These are phyloP conservation scores for Proales similis DNA, from an alignment of 1,140 invertebrate species.

Conservation along the genomic window DNA sequence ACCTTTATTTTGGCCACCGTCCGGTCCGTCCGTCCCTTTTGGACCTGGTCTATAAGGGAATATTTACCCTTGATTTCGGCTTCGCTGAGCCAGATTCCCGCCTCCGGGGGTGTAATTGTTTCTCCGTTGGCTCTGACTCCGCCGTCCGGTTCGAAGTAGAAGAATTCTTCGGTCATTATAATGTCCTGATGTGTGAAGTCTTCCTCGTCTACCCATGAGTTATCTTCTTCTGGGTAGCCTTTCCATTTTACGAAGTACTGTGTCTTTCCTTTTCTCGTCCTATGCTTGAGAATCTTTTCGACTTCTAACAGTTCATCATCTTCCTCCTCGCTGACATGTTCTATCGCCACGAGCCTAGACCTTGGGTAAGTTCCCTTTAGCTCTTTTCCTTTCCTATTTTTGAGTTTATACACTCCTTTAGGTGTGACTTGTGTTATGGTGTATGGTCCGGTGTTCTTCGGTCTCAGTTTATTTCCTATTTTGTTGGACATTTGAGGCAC, in stretches of 20 bases:
- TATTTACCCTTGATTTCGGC: too few relatives aligned
- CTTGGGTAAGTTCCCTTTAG: conserved; percentile 13
- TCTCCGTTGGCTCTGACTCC: too few relatives aligned
- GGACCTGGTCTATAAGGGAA: too few relatives aligned
- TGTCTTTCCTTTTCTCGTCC: conserved; percentile 1
- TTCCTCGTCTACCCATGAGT: conserved; percentile 27
- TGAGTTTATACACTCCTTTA: conserved; percentile 21
- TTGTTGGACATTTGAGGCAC: too few relatives aligned
- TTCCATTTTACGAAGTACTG: conserved; percentile 37
- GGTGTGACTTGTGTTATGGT: conserved; percentile 6
- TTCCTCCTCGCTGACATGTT: background rate
- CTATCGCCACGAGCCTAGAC: conserved; percentile 12
- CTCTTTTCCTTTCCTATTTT: conserved; percentile 7
- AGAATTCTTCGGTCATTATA: too few relatives aligned
- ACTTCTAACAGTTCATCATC: conserved; percentile 58
- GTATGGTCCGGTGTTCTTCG: conserved; percentile 11
- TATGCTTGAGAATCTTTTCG: conserved; percentile 31
- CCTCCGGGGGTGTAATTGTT: too few relatives aligned
- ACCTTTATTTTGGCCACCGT: too few relatives aligned
- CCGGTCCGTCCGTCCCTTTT: too few relatives aligned
- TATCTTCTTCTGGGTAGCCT: conserved; percentile 30
- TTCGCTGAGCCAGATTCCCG: too few relatives aligned
- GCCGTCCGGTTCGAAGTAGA: too few relatives aligned
- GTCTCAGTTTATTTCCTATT: conserved; percentile 15
- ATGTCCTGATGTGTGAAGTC: too few relatives aligned